Percentiles rank a stretch among this genome's conserved stretches.
phyloP scores from a whole-genome alignment of 2,113 vertebrate genomes.

The Empidonax traillii region DNA sequence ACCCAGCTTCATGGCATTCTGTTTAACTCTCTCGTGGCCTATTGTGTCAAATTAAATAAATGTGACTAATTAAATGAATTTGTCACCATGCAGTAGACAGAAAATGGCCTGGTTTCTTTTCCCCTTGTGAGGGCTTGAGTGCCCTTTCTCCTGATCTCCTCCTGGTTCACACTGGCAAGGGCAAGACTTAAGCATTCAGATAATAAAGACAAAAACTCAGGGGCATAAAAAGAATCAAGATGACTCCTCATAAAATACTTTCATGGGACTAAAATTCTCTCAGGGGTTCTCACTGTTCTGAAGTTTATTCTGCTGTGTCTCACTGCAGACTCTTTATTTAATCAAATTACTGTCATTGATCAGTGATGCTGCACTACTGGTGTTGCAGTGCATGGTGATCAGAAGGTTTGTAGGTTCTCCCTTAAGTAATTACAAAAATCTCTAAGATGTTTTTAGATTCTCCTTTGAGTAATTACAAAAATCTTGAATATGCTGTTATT shows the following conservation, averaged over 20 bases:
- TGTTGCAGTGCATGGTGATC: neutral
- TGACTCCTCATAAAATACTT: neutral
- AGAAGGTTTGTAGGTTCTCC: neutral
- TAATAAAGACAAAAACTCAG: neutral
- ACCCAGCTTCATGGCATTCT: neutral
- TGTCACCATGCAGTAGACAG: neutral
- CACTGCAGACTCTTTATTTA: accelerated
- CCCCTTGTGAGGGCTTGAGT: neutral
- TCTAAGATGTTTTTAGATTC: neutral
- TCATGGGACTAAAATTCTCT: neutral
- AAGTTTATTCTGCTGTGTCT: neutral
- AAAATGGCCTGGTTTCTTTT: neutral
- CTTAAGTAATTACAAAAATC: neutral
- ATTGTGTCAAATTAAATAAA: neutral
- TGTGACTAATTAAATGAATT: neutral
- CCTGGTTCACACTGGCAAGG: neutral
- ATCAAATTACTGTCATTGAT: neutral
- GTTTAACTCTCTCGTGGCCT: neutral
- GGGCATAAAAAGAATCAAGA: neutral
- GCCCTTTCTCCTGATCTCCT: neutral
- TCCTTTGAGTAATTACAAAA: neutral
- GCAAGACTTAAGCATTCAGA: neutral
- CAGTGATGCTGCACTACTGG: neutral
- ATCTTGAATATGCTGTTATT: neutral
- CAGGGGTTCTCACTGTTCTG: neutral